Conservation (phyloP, 1,140 invertebrate genomes). For the Eupeodes corollae region DNA sequence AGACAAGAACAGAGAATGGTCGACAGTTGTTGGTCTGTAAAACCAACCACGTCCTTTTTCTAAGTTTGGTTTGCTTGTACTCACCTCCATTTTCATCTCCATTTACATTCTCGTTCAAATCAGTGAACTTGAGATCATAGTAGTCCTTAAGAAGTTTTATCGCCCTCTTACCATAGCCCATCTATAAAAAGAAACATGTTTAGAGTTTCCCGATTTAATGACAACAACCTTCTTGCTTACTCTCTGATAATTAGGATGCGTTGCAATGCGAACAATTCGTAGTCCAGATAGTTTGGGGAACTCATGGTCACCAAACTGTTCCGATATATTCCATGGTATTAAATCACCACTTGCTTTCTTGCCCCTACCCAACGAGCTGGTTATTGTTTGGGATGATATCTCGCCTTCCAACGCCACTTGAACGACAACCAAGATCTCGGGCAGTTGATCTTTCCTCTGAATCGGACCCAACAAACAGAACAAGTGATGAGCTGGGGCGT, state of each 20-base stretch:
- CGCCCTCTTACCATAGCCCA: conserved; percentile 89
- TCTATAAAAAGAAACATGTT: conserved; percentile 44
- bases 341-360: conserved; percentile 89
- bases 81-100: conserved; percentile 35
- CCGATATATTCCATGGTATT: conserved; percentile 95
- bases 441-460: conserved; percentile 57
- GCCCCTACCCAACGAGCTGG: conserved; percentile 67
- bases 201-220: background rate
- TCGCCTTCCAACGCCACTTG: conserved; percentile 95
- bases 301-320: conserved; percentile 89
- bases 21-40: too few species aligned
- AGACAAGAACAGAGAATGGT: too few species aligned
- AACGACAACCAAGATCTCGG: conserved; percentile 84
- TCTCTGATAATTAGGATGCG: conserved; percentile 94
- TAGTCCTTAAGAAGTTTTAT: conserved; percentile 76
- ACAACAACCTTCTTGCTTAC: conserved; percentile 38
- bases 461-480: conserved; percentile 89
- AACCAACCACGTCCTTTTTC: too few species aligned
- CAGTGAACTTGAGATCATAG: conserved; percentile 72
- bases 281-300: conserved; percentile 87
- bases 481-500: conserved; percentile 95
- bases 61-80: background rate
- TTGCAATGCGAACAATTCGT: conserved; percentile 89
- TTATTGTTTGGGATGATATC: conserved; percentile 67
- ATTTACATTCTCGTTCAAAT: conserved; percentile 48